phyloP scores from a whole-genome alignment of 2,888 invertebrate genomes.

The Pachydiplax longipennis region DNA sequence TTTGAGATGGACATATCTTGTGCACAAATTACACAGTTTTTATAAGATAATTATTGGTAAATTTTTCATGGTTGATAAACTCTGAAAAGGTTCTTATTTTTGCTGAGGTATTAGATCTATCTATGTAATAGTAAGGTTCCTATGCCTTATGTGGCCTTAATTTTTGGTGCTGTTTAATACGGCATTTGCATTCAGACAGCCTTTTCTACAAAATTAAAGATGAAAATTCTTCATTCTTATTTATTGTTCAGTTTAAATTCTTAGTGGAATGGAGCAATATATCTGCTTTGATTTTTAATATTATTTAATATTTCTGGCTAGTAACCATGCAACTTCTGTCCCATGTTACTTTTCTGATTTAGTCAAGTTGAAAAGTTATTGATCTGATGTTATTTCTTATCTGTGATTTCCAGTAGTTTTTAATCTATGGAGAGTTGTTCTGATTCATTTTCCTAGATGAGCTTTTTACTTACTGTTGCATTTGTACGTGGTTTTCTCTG shows the following conservation, averaged over 20 bases:
- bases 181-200: background rate
- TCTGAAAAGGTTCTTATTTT: background rate
- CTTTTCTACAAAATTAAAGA: background rate
- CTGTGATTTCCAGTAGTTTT: background rate
- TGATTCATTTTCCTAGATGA: background rate
- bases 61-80: background rate
- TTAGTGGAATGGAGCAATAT: background rate
- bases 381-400: background rate
- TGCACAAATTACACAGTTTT: background rate
- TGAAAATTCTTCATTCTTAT: background rate
- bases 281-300: background rate
- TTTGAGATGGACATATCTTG: constrained; percentile 16
- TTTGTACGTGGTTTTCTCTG: too few species aligned
- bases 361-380: background rate
- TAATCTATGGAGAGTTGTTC: background rate
- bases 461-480: too few species aligned
- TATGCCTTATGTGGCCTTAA: constrained; percentile 11
- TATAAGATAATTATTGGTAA: background rate
- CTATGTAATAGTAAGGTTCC: background rate
- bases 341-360: background rate
- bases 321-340: background rate
- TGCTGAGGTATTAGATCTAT: background rate
- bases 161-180: background rate
- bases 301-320: background rate
- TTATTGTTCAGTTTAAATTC: background rate